Evolutionary conservation across 2,888 invertebrate species (phyloP).

Genomic region (Watsonalla cultraria): DNA sequence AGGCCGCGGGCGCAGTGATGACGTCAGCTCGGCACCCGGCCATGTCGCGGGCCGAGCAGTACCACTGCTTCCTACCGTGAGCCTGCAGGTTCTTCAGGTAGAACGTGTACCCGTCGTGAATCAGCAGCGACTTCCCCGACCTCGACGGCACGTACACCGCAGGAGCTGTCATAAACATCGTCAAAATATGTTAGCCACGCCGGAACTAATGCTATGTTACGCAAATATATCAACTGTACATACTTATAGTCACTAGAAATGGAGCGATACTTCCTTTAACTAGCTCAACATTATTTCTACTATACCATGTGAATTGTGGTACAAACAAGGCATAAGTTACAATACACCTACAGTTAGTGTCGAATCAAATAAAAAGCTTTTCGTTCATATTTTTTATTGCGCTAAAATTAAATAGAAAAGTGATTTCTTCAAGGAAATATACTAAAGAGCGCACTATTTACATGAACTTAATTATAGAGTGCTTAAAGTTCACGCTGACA

Average conservation of each 20-base stretch:
- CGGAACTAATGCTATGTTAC: not conserved
- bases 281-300: too few relatives aligned
- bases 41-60: conserved; percentile 72
- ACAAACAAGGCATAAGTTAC: too few relatives aligned
- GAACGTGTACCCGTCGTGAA: conserved; percentile 71
- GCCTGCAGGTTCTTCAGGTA: conserved; percentile 72
- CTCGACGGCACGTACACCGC: conserved; percentile 74
- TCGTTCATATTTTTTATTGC: too few relatives aligned
- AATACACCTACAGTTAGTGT: too few relatives aligned
- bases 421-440: too few relatives aligned
- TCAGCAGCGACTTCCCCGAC: conserved; percentile 68
- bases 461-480: too few relatives aligned
- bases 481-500: too few relatives aligned
- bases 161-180: conserved; percentile 44
- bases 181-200: conserved; percentile 8
- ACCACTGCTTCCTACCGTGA: conserved; percentile 73
- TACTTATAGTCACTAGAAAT: conserved; percentile 7
- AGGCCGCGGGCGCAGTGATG: conserved; percentile 60
- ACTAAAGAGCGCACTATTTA: too few relatives aligned
- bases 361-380: too few relatives aligned
- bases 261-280: not conserved
- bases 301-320: too few relatives aligned
- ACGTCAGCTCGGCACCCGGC: conserved; percentile 72
- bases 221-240: conserved; percentile 12
- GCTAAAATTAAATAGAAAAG: too few relatives aligned